A percentile compares a stretch with the other conserved stretches of the same genome.
phyloP scores from a whole-genome alignment of 2,888 invertebrate genomes.

The Diadromus collaris region DNA sequence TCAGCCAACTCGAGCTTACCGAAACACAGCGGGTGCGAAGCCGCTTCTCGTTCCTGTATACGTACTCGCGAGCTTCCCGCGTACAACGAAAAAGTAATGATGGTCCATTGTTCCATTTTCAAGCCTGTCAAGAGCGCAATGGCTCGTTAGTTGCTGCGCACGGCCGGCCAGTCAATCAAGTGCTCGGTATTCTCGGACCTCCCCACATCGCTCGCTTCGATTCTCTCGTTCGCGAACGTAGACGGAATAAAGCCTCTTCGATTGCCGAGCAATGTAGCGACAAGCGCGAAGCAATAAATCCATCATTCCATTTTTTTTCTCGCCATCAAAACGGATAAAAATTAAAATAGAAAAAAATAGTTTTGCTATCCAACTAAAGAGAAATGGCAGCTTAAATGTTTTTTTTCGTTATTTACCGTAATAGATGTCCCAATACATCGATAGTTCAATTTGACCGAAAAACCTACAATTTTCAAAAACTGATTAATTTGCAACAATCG shows the following conservation, averaged over 20 bases:
- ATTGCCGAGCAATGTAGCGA: conserved; percentile 38
- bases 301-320: conserved; percentile 3
- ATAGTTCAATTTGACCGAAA: background rate
- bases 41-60: conserved; percentile 27
- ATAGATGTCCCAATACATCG: background rate
- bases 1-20: conserved; percentile 40
- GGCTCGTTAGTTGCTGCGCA: conserved; percentile 58
- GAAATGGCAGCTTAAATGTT: background rate
- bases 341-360: background rate
- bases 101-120: conserved; percentile 59
- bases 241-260: conserved; percentile 53
- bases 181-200: conserved; percentile 47
- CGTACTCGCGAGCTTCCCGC: conserved; percentile 28
- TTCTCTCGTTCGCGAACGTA: conserved; percentile 35
- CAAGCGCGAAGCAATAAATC: conserved; percentile 44
- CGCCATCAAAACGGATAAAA: background rate
- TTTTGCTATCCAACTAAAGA: background rate
- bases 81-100: conserved; percentile 43
- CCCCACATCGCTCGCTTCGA: conserved; percentile 34
- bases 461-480: background rate
- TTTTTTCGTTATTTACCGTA: background rate
- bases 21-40: conserved; percentile 42
- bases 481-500: background rate
- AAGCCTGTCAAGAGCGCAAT: conserved; percentile 57
- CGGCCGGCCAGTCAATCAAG: conserved; percentile 57